Percentiles rank a stretch among this genome's conserved stretches.
Conservation (phyloP, 2,888 invertebrate genomes). For the Drosophila differens region DNA sequence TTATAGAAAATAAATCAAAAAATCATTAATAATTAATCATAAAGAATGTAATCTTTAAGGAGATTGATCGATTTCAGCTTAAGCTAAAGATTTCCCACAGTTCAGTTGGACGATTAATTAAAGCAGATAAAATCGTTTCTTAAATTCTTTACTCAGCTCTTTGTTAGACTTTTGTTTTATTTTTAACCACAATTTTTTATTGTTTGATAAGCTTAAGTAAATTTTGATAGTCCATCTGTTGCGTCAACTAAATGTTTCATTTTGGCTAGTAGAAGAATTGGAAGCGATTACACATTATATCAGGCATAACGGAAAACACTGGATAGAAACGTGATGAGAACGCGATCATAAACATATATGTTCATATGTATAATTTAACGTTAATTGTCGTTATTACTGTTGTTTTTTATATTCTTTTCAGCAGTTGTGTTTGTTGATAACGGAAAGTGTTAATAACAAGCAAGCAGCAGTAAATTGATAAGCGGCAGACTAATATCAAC, state of each 20-base stretch:
- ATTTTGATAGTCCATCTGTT: background rate
- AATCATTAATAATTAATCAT: background rate
- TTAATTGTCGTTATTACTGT: background rate
- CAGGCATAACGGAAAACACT: slow-evolving; percentile 29
- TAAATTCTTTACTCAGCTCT: background rate
- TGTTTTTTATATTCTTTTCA: background rate
- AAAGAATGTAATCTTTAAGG: background rate
- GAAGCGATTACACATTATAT: slow-evolving; percentile 1
- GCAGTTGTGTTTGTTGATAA: slow-evolving; percentile 22
- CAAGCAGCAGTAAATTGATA: slow-evolving; percentile 38
- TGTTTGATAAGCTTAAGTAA: background rate
- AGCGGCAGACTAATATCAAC: slow-evolving; percentile 21
- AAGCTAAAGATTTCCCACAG: background rate
- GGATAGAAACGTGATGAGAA: slow-evolving; percentile 62
- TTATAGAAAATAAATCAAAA: slow-evolving; percentile 8
- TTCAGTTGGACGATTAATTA: background rate
- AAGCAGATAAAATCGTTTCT: too few species aligned
- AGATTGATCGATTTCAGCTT: slow-evolving; percentile 18
- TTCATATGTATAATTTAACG: slow-evolving; percentile 18
- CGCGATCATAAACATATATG: slow-evolving; percentile 5
- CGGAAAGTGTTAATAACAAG: slow-evolving; percentile 6
- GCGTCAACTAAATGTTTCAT: background rate
- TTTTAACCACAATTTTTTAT: background rate
- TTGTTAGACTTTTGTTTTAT: background rate
- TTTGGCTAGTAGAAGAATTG: background rate